Conservation (phyloP, 2,888 invertebrate genomes). For the Myopa testacea region DNA sequence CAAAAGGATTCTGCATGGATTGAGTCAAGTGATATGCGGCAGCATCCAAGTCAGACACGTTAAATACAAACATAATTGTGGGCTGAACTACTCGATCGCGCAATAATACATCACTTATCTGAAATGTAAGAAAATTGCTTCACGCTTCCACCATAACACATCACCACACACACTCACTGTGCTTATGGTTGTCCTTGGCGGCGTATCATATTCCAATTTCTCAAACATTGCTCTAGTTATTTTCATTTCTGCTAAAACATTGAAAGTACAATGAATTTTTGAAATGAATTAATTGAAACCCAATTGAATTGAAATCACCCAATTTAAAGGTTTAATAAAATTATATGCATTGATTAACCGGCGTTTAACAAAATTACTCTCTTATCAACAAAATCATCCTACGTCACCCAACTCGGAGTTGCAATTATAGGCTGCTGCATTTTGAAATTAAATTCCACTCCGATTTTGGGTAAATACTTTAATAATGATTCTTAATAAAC, state of each 20-base stretch:
- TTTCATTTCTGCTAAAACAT: conserved; percentile 27
- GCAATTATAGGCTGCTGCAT: too few species aligned
- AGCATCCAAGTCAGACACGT: conserved; percentile 59
- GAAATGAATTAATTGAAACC: too few species aligned
- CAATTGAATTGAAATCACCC: too few species aligned
- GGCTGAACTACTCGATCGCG: conserved; percentile 40
- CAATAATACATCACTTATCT: not conserved
- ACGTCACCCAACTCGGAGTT: too few species aligned
- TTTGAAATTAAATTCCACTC: too few species aligned
- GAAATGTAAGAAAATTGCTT: not conserved
- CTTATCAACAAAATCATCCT: too few species aligned
- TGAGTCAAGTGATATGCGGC: conserved; percentile 56
- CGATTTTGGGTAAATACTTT: too few species aligned
- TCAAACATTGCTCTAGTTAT: conserved; percentile 51
- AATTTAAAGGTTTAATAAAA: not conserved
- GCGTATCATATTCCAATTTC: conserved; percentile 50
- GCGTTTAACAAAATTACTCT: too few species aligned
- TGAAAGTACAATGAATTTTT: not conserved
- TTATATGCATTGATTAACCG: too few species aligned
- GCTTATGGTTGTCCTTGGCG: not conserved
- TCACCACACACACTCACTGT: not conserved
- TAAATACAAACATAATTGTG: conserved; percentile 58
- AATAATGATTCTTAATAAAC: too few species aligned
- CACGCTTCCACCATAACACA: not conserved
- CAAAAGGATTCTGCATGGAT: conserved; percentile 58